Evolutionary conservation across 2,797 vertebrate genomes (phyloP).

Genomic region (Xyrichtys novacula): DNA sequence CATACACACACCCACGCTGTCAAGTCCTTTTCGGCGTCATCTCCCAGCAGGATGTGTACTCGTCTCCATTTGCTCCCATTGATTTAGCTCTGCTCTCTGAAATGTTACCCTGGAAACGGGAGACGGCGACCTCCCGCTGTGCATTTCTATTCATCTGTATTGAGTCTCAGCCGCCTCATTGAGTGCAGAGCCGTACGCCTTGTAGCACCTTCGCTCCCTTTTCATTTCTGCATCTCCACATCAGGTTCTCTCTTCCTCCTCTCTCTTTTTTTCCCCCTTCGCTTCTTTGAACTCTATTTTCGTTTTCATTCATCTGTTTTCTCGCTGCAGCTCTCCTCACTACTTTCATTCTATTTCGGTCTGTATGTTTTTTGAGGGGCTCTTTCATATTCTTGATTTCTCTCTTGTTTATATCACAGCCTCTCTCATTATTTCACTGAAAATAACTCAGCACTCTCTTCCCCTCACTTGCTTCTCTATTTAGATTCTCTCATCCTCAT

Average conservation of each 20-base stretch:
- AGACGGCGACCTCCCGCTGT: slow-evolving; percentile 18
- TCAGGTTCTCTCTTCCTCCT: not conserved
- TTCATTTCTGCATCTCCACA: not conserved
- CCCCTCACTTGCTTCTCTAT: not conserved
- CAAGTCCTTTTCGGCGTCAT: not conserved
- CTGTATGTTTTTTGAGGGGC: slow-evolving; percentile 2
- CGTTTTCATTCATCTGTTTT: not conserved
- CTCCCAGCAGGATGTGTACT: slow-evolving; percentile 49
- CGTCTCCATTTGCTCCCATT: slow-evolving; percentile 50
- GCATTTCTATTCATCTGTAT: slow-evolving; percentile 46
- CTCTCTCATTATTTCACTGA: not conserved
- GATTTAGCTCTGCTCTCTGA: slow-evolving; percentile 47
- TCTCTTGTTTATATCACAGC: not conserved
- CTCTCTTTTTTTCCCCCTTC: not conserved
- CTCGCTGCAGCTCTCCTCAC: not conserved
- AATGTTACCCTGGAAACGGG: slow-evolving; percentile 69
- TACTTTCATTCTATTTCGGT: not conserved
- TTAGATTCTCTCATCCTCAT: not conserved
- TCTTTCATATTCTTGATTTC: not conserved
- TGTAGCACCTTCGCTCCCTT: not conserved
- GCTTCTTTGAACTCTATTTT: not conserved
- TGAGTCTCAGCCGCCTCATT: slow-evolving; percentile 28
- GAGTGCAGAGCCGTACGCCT: slow-evolving; percentile 33
- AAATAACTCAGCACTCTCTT: not conserved
- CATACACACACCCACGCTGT: slow-evolving; percentile 31